Evolutionary conservation across 2,797 vertebrate genomes (phyloP), one percentile per base, ranked within the genome.

Genomic region (Sphenodon punctatus): DNA sequence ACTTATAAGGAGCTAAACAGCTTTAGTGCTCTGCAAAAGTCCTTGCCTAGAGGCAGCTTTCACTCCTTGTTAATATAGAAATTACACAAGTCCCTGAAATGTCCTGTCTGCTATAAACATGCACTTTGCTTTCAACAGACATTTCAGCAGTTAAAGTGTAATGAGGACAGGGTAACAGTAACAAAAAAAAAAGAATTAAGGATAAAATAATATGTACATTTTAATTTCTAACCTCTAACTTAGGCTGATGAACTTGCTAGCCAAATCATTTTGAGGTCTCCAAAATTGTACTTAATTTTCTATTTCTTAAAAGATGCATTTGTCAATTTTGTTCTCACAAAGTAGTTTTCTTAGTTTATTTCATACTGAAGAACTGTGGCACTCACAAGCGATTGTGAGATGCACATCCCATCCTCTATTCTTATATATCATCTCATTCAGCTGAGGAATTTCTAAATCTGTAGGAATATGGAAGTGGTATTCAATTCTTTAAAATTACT

Each of bases 11-110:
- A 34, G 4, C 34, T 63, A 34, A 43, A 30, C 12, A 48, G 22
- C 0, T 3, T 27, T 63, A 56, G 41, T 42, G 10, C 19, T 56
- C 0, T 1, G 8, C 14, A 9, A 4, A 4, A 39, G 12, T 34
- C 30, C 10, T 71, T 75, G 43, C 22, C 34, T 45, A 60, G 49
- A 71, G 61, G 49, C 19, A 67, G 8, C n/a, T 55, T 78, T 20
- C 4, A 20, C 10, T 67, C 4, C 6, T n/a, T n/a, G n/a, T 66
- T 30, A 14, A 3, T n/a, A 14, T 7, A 46, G n/a, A 59, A 53
- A 1, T 59, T 34, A 25, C 2, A 1, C 8, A 36, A 20, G 5
- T 43, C 30, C 25, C 14, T 69, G 34, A 60, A 48, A 20, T 32
- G 14, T 23, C 49, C 42, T 74, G 25, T 13, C 5, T 8, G 36